These are phyloP conservation scores for Luidia sarsii DNA, from an alignment of 53 echinoderm and acorn worm genomes.

Conservation along the genomic window DNA sequence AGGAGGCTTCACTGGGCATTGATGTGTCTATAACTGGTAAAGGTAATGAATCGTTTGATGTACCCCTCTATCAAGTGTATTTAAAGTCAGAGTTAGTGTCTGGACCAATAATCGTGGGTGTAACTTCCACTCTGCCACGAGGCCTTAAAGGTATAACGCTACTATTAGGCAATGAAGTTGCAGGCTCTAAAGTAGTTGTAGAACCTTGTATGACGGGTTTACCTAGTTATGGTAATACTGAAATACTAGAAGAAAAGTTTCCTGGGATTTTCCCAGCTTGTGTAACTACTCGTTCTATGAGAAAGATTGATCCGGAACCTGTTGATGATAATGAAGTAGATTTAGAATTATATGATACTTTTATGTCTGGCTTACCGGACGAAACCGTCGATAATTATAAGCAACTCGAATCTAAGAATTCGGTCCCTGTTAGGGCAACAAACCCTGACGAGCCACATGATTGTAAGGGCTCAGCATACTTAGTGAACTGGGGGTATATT, in stretches of 20 bases:
- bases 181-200: constrained; percentile 18
- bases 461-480: too few species aligned
- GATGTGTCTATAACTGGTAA: constrained; percentile 14
- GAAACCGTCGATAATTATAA: too few species aligned
- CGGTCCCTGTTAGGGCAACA: too few species aligned
- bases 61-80: constrained; percentile 33
- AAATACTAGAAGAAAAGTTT: not conserved
- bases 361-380: too few species aligned
- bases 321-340: too few species aligned
- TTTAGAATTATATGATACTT: too few species aligned
- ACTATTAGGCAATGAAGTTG: constrained; percentile 31
- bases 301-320: too few species aligned
- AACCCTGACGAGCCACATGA: too few species aligned
- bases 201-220: constrained; percentile 20
- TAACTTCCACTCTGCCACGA: not conserved
- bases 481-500: too few species aligned
- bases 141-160: constrained; percentile 44
- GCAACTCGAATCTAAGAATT: too few species aligned
- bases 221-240: constrained; percentile 6
- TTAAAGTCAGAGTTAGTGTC: constrained; percentile 40
- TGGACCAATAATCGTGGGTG: constrained; percentile 24
- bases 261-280: not conserved
- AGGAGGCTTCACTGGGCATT: constrained; percentile 7
- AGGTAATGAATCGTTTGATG: constrained; percentile 24
- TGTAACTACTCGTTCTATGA: too few species aligned